Percentiles rank a stretch among this genome's conserved stretches.
These are phyloP conservation scores for Leptopterna dolabrata DNA, from an alignment of 2,888 invertebrate genomes.

Conservation along the genomic window DNA sequence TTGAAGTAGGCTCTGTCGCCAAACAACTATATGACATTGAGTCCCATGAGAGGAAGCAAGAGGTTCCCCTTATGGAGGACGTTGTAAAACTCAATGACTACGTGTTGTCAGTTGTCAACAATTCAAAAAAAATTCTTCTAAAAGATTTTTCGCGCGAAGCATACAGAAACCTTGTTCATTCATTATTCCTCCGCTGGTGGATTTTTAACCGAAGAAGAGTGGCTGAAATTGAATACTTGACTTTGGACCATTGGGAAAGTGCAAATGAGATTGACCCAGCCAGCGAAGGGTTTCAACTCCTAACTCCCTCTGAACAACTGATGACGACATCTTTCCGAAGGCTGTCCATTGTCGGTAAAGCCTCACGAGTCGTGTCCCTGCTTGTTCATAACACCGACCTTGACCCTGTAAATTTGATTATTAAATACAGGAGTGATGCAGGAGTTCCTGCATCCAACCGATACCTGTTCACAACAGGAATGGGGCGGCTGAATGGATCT, in stretches of 20 bases:
- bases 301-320: not conserved
- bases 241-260: not conserved
- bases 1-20: not conserved
- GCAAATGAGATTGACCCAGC: not conserved
- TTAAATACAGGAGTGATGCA: not conserved
- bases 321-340: slow-evolving; percentile 10
- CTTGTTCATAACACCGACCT: slow-evolving; percentile 1
- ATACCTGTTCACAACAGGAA: not conserved
- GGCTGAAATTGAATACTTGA: slow-evolving; percentile 29
- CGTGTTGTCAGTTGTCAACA: not conserved
- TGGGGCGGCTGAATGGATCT: not conserved
- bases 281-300: not conserved
- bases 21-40: not conserved
- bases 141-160: not conserved
- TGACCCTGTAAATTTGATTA: not conserved
- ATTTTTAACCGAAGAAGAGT: slow-evolving; percentile 13
- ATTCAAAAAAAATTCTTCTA: not conserved
- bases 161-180: not conserved
- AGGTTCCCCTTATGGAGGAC: slow-evolving; percentile 17
- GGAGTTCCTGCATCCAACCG: not conserved
- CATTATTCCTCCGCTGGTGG: not conserved
- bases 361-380: not conserved
- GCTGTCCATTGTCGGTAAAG: not conserved
- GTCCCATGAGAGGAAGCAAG: not conserved
- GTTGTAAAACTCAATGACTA: slow-evolving; percentile 27